Conservation (phyloP, 2,888 invertebrate species). For the Polietes domitor region DNA sequence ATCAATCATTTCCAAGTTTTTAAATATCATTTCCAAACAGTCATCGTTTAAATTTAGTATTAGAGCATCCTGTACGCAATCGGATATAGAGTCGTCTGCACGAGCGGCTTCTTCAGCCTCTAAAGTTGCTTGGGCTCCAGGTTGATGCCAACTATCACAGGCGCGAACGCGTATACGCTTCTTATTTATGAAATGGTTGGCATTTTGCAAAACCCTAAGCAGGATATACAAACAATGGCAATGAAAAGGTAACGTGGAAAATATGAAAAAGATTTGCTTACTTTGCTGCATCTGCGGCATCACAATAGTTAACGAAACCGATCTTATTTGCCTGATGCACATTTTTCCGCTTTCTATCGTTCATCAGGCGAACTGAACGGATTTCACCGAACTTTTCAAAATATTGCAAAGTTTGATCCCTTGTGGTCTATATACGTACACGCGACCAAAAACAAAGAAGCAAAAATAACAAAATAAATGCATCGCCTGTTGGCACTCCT, state of each 20-base stretch:
- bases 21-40: conserved; percentile 69
- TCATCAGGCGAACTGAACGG: conserved; percentile 27
- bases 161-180: conserved; percentile 1
- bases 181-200: not conserved
- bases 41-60: conserved; percentile 70
- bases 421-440: conserved; percentile 5
- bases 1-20: conserved; percentile 61
- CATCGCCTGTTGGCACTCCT: too few species aligned
- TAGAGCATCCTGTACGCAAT: not conserved
- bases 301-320: conserved; percentile 50
- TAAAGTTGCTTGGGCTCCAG: not conserved
- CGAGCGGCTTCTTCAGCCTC: not conserved
- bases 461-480: too few species aligned
- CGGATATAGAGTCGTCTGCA: not conserved
- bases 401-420: conserved; percentile 25
- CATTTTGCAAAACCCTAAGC: conserved; percentile 18
- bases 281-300: conserved; percentile 53
- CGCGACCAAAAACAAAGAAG: not conserved
- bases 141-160: conserved; percentile 37
- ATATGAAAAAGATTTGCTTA: conserved; percentile 37
- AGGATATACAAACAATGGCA: not conserved
- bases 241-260: too few species aligned
- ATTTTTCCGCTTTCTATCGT: conserved; percentile 8
- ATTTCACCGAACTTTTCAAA: conserved; percentile 45
- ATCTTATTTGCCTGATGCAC: conserved; percentile 33